Evolutionary conservation across 2,113 vertebrate species (phyloP).

Genomic region (Copsychus sechellarum): DNA sequence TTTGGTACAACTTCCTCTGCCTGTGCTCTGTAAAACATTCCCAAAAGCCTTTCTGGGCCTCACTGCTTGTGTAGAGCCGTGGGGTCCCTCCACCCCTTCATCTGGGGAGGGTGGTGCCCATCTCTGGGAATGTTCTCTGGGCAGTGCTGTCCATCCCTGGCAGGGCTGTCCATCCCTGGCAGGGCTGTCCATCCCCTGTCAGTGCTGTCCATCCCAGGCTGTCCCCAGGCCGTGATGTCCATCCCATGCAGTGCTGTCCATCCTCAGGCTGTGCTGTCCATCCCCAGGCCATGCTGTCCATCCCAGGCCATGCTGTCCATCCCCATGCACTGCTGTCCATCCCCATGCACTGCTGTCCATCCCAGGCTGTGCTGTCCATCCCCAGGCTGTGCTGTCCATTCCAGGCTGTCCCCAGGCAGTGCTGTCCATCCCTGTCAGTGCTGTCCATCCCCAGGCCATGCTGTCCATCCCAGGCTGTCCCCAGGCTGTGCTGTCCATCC

Average conservation of each 20-base stretch:
- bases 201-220: not conserved
- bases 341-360: too few species aligned
- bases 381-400: too few species aligned
- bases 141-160: not conserved
- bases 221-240: not conserved
- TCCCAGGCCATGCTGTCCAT: not conserved
- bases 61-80: fast-evolving
- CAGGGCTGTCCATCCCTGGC: not conserved
- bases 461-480: too few species aligned
- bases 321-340: not conserved
- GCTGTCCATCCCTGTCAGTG: too few species aligned
- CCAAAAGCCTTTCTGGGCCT: not conserved
- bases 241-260: not conserved
- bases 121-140: too few species aligned
- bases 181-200: too few species aligned
- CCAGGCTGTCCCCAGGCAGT: too few species aligned
- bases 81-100: not conserved
- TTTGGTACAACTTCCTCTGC: not conserved
- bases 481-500: too few species aligned
- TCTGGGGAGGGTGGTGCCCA: not conserved
- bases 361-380: too few species aligned
- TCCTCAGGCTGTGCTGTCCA: not conserved
- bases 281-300: too few species aligned
- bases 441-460: too few species aligned
- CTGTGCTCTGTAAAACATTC: not conserved